Base-by-base conservation (phyloP, 2,113 vertebrate species). In the Psephotus haematonotus region DNA sequence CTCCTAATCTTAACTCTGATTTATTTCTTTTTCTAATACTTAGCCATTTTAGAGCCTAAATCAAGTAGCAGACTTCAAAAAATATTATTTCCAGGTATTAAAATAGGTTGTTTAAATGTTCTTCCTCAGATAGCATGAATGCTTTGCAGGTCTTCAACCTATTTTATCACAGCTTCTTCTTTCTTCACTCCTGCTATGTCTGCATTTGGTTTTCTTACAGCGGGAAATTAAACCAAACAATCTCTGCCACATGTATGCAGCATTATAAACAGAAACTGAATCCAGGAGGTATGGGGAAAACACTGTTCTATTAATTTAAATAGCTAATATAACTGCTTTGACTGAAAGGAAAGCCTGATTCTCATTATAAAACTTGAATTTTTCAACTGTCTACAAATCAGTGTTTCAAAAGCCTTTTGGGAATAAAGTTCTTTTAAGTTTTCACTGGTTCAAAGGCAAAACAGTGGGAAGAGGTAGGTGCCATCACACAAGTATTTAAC, bases 211-310 rank as follows among this genome's bases (percentile, higher is more conserved):
- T 91, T 90, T 65, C 52, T 83, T 79, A 37, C 31, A 84, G 46
- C 16, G 53, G 57, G 85, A 87, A 90, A 91, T 94, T 41, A 83
- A 92, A 60, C 60, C 79, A 47, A 70, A 64, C 12, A 9, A 46
- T 41, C 88, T 91, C 60, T 59, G 67, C 49, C 29, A 24, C 4
- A 0, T 50, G 14, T 17, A 19, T 14, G n/a, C 0, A 0, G 6
- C 76, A 65, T 49, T 79, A 17, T 72, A 64, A 76, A 50, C 33
- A 86, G 72, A 37, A 86, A 39, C 8, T 82, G 65, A 28, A 78
- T 75, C 53, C n/a, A 64, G 31, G 76, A 59, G 52, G 46, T 14
- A 55, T 69, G 29, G 2, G 1, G 52, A 47, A 80, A 88, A 90
- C 27, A 37, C 43, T 63, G 5, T 24, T 91, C 29, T 75, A 44